These are phyloP conservation scores for Sarcophilus harrisii DNA, from an alignment of 2,797 vertebrate genomes.

Conservation along the genomic window DNA sequence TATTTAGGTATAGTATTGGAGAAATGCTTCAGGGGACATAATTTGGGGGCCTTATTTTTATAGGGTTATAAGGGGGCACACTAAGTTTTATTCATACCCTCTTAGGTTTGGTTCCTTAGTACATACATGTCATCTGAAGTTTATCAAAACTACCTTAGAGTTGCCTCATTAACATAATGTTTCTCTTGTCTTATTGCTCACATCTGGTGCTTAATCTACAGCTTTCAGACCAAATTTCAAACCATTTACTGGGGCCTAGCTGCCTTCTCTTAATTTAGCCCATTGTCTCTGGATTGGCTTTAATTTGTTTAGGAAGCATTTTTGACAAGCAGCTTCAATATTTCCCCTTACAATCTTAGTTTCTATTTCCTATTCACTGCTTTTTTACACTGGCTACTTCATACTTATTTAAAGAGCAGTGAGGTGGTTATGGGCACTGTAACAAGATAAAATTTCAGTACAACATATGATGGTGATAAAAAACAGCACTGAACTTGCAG, in stretches of 20 bases:
- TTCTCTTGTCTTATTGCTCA: not conserved
- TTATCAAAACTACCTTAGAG: too few relatives aligned
- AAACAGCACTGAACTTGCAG: not conserved
- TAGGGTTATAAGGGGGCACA: not conserved
- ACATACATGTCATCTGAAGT: too few relatives aligned
- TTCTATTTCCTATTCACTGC: not conserved
- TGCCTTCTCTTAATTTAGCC: not conserved
- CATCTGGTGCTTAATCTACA: not conserved
- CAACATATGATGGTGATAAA: not conserved
- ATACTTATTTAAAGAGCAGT: not conserved
- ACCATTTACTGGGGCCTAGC: not conserved
- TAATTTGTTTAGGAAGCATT: not conserved
- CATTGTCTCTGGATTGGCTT: not conserved
- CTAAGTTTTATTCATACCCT: not conserved
- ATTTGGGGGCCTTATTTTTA: not conserved
- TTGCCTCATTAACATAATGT: not conserved
- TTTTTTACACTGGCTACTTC: not conserved
- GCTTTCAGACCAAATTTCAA: not conserved
- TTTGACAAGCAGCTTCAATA: not conserved
- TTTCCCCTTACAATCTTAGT: not conserved
- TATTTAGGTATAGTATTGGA: not conserved
- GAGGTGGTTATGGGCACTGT: not conserved
- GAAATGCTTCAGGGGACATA: not conserved
- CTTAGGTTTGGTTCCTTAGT: not conserved
- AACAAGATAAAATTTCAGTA: not conserved